Evolutionary conservation across 2,888 invertebrate genomes (phyloP), one percentile per base, ranked within the genome.

Genomic region (Aplocera efformata): DNA sequence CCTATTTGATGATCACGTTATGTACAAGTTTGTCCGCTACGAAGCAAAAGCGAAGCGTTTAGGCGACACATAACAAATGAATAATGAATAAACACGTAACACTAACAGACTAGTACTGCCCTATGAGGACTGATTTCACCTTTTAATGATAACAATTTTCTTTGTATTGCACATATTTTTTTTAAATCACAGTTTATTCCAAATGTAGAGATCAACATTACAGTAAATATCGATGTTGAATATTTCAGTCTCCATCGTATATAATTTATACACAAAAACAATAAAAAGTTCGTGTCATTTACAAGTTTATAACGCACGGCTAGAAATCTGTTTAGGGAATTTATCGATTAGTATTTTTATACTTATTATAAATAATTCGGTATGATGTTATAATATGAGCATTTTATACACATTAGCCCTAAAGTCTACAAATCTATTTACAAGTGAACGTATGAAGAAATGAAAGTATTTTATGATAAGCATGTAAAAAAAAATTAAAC

Each of bases 161-260:
- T 33, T 53, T 66, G 68, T 82, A 83, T 83, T 82, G 81, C 82
- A 83, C 83, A 72, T 64, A 53, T 64, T 63, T 63, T 76, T 79
- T 74, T 55, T 48, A 46, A 67, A 83, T 83, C 83, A 83, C 83
- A 83, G 81, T 66, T 58, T 56, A 53, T 69, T 73, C 64, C 68
- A 63, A 67, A 67, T 63, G 68, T 64, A 70, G 77, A 80, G 74
- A 79, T 80, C 76, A 77, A 69, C 13, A 62, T 53, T 51, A 59
- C 43, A 51, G 39, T 32, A 48, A 26, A 33, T 38, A 34, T 43
- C 46, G 46, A 47, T 36, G 47, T 38, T 32, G 10, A 31, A 27
- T 25, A 21, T 24, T 42, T 30, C 33, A 38, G 23, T 36, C 32
- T 27, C 33, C 34, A 23, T 36, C 32, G 20, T 28, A 22, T 13